These are phyloP conservation scores for Himalopsyche tibetana DNA, from an alignment of 2,888 invertebrate species.

Conservation along the genomic window DNA sequence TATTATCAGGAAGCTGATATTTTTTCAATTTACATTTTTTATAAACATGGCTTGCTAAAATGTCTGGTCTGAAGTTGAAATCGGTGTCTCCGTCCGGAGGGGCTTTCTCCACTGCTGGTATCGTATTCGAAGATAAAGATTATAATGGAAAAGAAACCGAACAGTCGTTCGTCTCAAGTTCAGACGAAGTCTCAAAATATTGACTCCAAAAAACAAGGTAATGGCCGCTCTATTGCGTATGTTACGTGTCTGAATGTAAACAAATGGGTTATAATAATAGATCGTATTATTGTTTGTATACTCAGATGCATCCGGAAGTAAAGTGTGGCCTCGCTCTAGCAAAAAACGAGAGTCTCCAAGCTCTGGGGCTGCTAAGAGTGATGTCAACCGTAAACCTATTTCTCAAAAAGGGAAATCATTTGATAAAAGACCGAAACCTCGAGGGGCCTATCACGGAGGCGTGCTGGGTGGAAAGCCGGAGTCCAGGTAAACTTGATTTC, in stretches of 20 bases:
- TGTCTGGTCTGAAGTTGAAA: constrained; percentile 71
- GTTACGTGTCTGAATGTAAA: constrained; percentile 26
- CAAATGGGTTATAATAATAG: not conserved
- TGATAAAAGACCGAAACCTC: constrained; percentile 84
- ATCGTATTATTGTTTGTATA: constrained; percentile 66
- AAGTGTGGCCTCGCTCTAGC: constrained; percentile 80
- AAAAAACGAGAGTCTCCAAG: constrained; percentile 81
- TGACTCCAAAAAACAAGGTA: constrained; percentile 88
- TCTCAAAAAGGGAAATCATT: constrained; percentile 81
- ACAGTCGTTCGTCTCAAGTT: constrained; percentile 81
- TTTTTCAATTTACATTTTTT: constrained; percentile 78
- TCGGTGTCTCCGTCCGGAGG: constrained; percentile 57
- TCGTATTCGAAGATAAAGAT: constrained; percentile 77
- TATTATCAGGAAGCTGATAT: constrained; percentile 69
- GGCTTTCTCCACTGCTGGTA: constrained; percentile 77
- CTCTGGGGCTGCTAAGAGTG: constrained; percentile 77
- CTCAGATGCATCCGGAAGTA: constrained; percentile 75
- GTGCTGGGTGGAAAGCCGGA: constrained; percentile 82
- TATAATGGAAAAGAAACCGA: constrained; percentile 87
- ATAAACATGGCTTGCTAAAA: constrained; percentile 67
- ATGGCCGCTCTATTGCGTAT: constrained; percentile 66
- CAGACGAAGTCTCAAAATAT: constrained; percentile 82
- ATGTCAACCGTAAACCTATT: constrained; percentile 83
- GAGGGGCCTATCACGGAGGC: constrained; percentile 77
- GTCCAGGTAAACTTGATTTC: constrained; percentile 76